Percentiles rank a stretch among this genome's conserved stretches.
These are phyloP conservation scores for Nephrotoma appendiculata DNA, from an alignment of 2,888 invertebrate species.

Conservation along the genomic window DNA sequence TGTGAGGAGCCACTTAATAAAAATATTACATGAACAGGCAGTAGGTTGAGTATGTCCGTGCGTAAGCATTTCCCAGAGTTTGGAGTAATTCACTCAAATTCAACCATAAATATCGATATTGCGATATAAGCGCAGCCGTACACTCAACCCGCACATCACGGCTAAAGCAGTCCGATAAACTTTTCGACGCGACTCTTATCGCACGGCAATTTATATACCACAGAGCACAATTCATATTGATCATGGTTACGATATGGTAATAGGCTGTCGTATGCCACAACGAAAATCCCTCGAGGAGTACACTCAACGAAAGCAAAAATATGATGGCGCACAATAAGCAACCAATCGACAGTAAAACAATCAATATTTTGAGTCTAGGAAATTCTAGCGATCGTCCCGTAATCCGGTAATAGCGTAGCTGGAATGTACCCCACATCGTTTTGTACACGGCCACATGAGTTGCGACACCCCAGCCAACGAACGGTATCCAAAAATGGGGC, in stretches of 20 bases:
- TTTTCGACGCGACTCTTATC: slow-evolving; percentile 45
- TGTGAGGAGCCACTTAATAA: background rate
- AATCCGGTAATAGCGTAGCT: slow-evolving; percentile 42
- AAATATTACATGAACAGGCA: slow-evolving; percentile 42
- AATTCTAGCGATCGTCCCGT: slow-evolving; percentile 46
- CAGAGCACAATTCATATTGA: slow-evolving; percentile 56
- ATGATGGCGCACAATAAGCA: slow-evolving; percentile 44
- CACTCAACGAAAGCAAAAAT: slow-evolving; percentile 43
- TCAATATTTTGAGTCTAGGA: slow-evolving; percentile 42
- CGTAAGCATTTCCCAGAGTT: slow-evolving; percentile 48
- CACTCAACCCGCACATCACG: slow-evolving; percentile 43
- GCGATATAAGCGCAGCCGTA: slow-evolving; percentile 39
- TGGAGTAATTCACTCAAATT: slow-evolving; percentile 50
- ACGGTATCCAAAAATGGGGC: slow-evolving; percentile 30
- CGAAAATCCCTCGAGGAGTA: slow-evolving; percentile 44
- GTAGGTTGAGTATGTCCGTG: slow-evolving; percentile 50
- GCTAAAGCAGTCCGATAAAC: slow-evolving; percentile 37
- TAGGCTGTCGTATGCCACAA: slow-evolving; percentile 40
- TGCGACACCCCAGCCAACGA: slow-evolving; percentile 55
- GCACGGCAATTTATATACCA: slow-evolving; percentile 57
- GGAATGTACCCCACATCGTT: slow-evolving; percentile 52
- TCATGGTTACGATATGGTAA: slow-evolving; percentile 53
- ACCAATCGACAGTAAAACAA: slow-evolving; percentile 45
- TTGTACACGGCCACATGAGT: slow-evolving; percentile 52
- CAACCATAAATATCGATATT: slow-evolving; percentile 48